Conservation (phyloP, 1,140 invertebrate species). For the Pachypsylla venusta region DNA sequence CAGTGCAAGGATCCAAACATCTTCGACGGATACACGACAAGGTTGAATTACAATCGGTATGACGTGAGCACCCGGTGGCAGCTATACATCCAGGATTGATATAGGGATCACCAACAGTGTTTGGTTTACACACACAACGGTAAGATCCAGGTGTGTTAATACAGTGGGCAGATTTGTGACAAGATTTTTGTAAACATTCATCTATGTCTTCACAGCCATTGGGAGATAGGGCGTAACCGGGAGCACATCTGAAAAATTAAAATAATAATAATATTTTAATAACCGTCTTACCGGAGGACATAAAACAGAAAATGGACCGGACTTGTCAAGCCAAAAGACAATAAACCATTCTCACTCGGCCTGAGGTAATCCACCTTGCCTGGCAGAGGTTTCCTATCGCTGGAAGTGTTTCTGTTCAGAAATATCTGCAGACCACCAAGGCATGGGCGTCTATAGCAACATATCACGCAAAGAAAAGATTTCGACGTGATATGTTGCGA, state of each 20-base stretch:
- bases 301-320: no score
- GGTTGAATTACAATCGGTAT: slow-evolving; percentile 51
- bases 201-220: slow-evolving; percentile 59
- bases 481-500: no score
- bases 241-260: slow-evolving; percentile 38
- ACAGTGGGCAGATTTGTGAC: slow-evolving; percentile 61
- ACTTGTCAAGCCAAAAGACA: no score
- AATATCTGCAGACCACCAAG: no score
- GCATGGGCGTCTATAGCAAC: no score
- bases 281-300: no score
- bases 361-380: no score
- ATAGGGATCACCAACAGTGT: slow-evolving; percentile 62
- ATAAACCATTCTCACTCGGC: no score
- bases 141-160: slow-evolving; percentile 64
- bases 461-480: no score
- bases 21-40: slow-evolving; percentile 52
- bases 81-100: slow-evolving; percentile 47
- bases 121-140: slow-evolving; percentile 56
- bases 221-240: slow-evolving; percentile 49
- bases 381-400: no score
- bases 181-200: slow-evolving; percentile 63
- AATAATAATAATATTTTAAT: no score
- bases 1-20: slow-evolving; percentile 59
- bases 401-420: no score
- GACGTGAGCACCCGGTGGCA: slow-evolving; percentile 32